A percentile compares a stretch with the other conserved stretches of the same genome.
These are phyloP conservation scores for Paradisaea rubra DNA, from an alignment of 2,113 vertebrate species.

Conservation along the genomic window DNA sequence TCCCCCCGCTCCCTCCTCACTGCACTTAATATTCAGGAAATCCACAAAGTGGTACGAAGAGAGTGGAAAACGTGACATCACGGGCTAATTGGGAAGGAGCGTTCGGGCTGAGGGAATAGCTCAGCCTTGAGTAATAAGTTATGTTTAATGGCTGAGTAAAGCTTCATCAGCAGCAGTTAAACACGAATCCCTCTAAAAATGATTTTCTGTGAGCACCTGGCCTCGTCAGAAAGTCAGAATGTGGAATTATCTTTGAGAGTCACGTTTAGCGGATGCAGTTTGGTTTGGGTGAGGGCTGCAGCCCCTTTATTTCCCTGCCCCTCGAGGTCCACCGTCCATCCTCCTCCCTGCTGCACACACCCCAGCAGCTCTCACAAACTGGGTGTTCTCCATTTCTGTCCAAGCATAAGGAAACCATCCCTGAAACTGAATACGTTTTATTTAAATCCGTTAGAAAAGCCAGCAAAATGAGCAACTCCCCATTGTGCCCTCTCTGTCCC, in stretches of 20 bases:
- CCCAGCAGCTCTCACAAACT: neutral
- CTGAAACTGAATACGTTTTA: neutral
- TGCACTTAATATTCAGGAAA: constrained; percentile 57
- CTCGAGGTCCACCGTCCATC: accelerated
- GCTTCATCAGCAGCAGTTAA: neutral
- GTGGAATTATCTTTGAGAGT: neutral
- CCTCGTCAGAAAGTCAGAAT: neutral
- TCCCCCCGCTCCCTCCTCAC: neutral
- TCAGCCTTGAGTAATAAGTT: constrained; percentile 9
- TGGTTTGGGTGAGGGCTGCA: neutral
- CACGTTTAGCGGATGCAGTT: neutral
- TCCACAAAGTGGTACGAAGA: constrained; percentile 26
- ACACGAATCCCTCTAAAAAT: neutral
- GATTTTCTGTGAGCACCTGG: constrained; percentile 33
- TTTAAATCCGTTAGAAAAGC: accelerated
- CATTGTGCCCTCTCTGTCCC: accelerated
- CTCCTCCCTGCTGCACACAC: too few species aligned
- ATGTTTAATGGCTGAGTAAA: neutral
- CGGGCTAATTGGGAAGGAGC: constrained; percentile 26
- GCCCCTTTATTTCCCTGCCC: neutral
- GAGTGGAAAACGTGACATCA: constrained; percentile 68
- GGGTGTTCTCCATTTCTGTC: neutral
- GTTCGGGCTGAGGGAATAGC: constrained; percentile 17
- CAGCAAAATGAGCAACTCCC: neutral
- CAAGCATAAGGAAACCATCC: neutral